phyloP scores from a whole-genome alignment of 2,797 vertebrate species.

The Halcyon chelicuti region DNA sequence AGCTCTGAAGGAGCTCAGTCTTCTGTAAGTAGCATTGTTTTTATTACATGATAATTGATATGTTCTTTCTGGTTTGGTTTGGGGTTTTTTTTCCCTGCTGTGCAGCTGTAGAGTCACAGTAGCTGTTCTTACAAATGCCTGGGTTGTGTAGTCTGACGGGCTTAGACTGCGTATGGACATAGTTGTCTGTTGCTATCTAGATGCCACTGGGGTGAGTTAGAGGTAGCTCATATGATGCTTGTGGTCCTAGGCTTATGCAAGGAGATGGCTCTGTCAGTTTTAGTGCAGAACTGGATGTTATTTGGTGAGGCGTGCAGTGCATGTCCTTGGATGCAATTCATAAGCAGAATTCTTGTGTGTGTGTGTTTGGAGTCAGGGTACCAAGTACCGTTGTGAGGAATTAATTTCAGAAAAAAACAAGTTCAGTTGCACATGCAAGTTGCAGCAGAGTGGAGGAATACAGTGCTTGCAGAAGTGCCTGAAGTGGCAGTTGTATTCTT shows the following conservation, averaged over 20 bases:
- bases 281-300: not conserved
- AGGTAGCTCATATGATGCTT: not conserved
- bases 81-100: no score
- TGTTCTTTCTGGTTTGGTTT: not conserved
- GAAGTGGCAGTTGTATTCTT: not conserved
- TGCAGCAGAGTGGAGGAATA: not conserved
- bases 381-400: not conserved
- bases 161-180: rapidly evolving
- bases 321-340: not conserved
- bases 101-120: not conserved
- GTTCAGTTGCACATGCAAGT: not conserved
- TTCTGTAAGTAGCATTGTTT: slow-evolving; percentile 83
- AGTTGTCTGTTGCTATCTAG: slow-evolving; percentile 20
- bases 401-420: not conserved
- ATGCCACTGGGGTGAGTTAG: not conserved
- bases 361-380: not conserved
- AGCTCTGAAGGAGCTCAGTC: slow-evolving; percentile 96
- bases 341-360: not conserved
- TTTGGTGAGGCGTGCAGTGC: not conserved
- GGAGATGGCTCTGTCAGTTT: not conserved
- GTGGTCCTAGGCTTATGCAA: not conserved
- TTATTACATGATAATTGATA: not conserved
- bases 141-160: not conserved
- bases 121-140: not conserved
- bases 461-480: not conserved